Percentiles rank a stretch among this genome's conserved stretches.
Evolutionary conservation across 2,113 vertebrate species (phyloP).

Genomic region (Donacobius atricapilla): DNA sequence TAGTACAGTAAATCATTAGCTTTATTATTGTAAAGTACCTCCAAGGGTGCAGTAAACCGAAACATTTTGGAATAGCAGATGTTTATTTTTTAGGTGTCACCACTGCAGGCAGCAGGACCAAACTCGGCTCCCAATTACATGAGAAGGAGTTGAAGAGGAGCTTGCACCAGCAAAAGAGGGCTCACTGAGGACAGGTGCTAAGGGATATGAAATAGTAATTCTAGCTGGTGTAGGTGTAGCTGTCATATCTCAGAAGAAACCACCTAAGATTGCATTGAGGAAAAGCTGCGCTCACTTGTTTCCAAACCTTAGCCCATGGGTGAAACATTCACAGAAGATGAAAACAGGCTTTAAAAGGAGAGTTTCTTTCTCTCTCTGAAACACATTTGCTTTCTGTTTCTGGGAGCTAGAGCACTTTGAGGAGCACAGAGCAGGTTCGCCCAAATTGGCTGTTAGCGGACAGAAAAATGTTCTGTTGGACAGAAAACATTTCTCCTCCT

Average conservation of each 20-base stretch:
- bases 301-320: neutral
- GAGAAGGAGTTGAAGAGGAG: neutral
- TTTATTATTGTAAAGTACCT: neutral
- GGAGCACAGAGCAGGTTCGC: neutral
- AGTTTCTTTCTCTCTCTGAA: neutral
- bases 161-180: rapidly evolving
- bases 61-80: neutral
- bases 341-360: neutral
- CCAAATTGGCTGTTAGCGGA: neutral
- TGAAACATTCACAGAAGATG: neutral
- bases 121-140: neutral
- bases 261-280: neutral
- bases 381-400: neutral
- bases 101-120: neutral
- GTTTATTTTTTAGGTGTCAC: neutral
- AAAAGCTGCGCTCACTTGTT: neutral
- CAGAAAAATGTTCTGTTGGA: neutral
- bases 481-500: neutral
- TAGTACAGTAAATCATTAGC: neutral
- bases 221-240: neutral
- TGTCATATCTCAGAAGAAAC: neutral
- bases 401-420: neutral
- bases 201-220: neutral
- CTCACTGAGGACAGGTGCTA: neutral
- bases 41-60: neutral